Evolutionary conservation across 2,113 vertebrate species (phyloP).

Genomic region (Procavia capensis): DNA sequence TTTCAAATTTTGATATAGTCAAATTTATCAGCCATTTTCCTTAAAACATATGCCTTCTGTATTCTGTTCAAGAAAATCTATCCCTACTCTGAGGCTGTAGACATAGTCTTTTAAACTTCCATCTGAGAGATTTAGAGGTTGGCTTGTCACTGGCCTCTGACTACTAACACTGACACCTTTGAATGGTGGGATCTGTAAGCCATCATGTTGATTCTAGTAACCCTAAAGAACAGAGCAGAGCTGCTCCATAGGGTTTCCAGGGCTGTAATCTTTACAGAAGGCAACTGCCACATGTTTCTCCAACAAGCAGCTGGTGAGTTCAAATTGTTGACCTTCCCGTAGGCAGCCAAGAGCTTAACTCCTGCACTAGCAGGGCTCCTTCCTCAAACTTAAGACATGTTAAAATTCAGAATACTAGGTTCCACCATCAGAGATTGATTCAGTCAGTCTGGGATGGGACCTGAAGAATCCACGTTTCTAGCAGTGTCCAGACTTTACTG

Average conservation of each 20-base stretch:
- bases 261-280: too few species aligned
- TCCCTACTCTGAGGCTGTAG: background rate
- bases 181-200: background rate
- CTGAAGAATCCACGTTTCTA: background rate
- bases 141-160: background rate
- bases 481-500: background rate
- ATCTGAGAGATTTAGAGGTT: background rate
- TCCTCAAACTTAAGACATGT: background rate
- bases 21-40: background rate
- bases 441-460: too few species aligned
- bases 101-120: background rate
- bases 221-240: too few species aligned
- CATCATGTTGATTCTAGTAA: too few species aligned
- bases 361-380: too few species aligned
- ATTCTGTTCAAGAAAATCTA: background rate
- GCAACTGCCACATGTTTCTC: too few species aligned
- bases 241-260: too few species aligned
- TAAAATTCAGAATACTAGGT: background rate
- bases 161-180: background rate
- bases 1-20: constrained; percentile 24
- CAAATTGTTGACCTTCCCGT: too few species aligned
- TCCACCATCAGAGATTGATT: background rate
- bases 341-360: too few species aligned
- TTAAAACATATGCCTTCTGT: background rate
- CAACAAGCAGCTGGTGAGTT: too few species aligned